Conservation (phyloP, 1,140 invertebrate genomes). For the Epicauta chinensis region DNA sequence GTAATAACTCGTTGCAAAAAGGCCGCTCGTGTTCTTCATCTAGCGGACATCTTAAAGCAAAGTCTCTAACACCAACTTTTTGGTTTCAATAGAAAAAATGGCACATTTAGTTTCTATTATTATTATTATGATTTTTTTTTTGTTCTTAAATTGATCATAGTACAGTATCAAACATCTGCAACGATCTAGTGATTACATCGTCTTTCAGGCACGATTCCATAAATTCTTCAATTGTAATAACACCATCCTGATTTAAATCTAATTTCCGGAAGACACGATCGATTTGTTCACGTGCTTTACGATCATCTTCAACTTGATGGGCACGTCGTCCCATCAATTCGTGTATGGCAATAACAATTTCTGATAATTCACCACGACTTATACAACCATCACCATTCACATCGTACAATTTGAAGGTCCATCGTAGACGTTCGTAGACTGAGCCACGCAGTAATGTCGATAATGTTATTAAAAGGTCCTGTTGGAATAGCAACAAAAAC, state of each 20-base stretch:
- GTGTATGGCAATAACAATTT: constrained; percentile 87
- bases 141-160: constrained; percentile 52
- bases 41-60: neutral
- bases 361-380: constrained; percentile 79
- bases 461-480: constrained; percentile 85
- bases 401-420: constrained; percentile 94
- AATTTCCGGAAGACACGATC: constrained; percentile 84
- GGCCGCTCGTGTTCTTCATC: constrained; percentile 4
- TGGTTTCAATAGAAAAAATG: no score
- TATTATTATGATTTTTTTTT: no score
- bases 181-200: constrained; percentile 71
- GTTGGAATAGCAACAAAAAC: constrained; percentile 12
- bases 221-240: constrained; percentile 95
- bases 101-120: no score
- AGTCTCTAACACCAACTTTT: neutral
- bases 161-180: constrained; percentile 75
- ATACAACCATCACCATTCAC: constrained; percentile 93
- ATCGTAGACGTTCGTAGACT: constrained; percentile 84
- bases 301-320: constrained; percentile 68
- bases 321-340: constrained; percentile 77
- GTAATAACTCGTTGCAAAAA: constrained; percentile 5
- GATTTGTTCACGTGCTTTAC: constrained; percentile 73
- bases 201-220: constrained; percentile 92
- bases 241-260: constrained; percentile 89
- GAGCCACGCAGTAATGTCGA: constrained; percentile 84